Evolutionary conservation across 1,140 invertebrate genomes (phyloP), one percentile per base, ranked within the genome.

Genomic region (Formica exsecta): DNA sequence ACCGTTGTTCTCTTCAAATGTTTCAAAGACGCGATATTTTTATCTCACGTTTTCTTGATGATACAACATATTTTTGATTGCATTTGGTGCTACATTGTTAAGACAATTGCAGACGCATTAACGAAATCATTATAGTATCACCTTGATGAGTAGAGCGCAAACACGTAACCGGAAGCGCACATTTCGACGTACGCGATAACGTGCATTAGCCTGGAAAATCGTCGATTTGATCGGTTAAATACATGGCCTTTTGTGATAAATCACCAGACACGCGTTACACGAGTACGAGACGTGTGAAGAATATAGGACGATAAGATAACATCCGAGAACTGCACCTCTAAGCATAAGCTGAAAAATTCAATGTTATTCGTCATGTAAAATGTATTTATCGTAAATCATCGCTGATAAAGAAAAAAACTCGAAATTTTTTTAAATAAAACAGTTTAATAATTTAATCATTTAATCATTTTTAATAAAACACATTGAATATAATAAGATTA

Each of bases 251-350:
- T 79, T n/a, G 16, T 16, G 41, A 38, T 54, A 68, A 79, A 68
- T 54, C 22, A 44, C 16, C 59, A 32, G 51, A 13, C 44, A n/a
- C 25, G 13, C 59, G 44, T 66, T 54, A 48, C 41, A 54, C 7
- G 22, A n/a, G 3, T 32, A 64, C 29, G 13, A 22, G 38, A 13
- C 22, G 29, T 22, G 61, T 66, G 13, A 44, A 25, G 22, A 79
- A 79, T 54, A 59, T 19, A 22, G n/a, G 25, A 51, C 29, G 75
- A 51, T 79, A 66, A 54, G 76, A 54, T 68, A 66, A 66, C 44
- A 25, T n/a, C 7, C 3, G 13, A 65, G n/a, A 79, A 25, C 8
- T 41, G 38, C 6, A 38, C 1, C n/a, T 38, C n/a, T 22, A 38
- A 16, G 7, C 32, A 22, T 38, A 36, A 51, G 4, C 16, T 51